Conservation (phyloP, 1,140 invertebrate genomes). For the Dreissena rostriformis region DNA sequence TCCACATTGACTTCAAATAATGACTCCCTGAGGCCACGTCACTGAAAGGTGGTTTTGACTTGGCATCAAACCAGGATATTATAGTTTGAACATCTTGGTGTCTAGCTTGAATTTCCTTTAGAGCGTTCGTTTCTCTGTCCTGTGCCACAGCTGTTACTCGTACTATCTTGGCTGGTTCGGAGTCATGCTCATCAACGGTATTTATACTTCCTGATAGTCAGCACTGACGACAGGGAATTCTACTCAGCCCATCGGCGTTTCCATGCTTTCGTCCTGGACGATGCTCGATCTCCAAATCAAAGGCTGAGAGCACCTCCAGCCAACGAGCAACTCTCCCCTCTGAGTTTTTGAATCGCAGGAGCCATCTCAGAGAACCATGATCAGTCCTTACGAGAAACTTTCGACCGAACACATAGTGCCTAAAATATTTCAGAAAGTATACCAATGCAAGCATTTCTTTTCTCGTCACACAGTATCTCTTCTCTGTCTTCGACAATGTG, state of each 20-base stretch:
- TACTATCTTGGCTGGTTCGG: too few species aligned
- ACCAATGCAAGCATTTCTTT: constrained; percentile 56
- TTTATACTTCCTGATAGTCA: not conserved
- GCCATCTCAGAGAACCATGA: too few species aligned
- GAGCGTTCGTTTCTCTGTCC: too few species aligned
- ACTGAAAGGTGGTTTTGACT: too few species aligned
- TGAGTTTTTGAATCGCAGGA: not conserved
- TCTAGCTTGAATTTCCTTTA: too few species aligned
- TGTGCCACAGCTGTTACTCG: too few species aligned
- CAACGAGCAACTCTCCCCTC: constrained; percentile 54
- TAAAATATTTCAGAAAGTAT: constrained; percentile 38
- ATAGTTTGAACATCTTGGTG: too few species aligned
- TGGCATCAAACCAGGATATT: too few species aligned
- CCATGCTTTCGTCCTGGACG: constrained; percentile 58
- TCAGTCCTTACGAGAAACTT: not conserved
- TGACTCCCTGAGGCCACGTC: too few species aligned
- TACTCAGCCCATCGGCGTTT: constrained; percentile 65
- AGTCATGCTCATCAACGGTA: not conserved
- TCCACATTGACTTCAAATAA: too few species aligned
- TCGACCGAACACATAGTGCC: not conserved
- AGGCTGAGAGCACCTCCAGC: constrained; percentile 60
- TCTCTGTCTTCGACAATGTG: constrained; percentile 1
- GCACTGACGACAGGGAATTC: constrained; percentile 21
- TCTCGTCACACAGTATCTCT: constrained; percentile 12
- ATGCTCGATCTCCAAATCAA: constrained; percentile 63